Evolutionary conservation across 2,888 invertebrate species (phyloP), one percentile per base, ranked within the genome.

Genomic region (Gibbula magus): DNA sequence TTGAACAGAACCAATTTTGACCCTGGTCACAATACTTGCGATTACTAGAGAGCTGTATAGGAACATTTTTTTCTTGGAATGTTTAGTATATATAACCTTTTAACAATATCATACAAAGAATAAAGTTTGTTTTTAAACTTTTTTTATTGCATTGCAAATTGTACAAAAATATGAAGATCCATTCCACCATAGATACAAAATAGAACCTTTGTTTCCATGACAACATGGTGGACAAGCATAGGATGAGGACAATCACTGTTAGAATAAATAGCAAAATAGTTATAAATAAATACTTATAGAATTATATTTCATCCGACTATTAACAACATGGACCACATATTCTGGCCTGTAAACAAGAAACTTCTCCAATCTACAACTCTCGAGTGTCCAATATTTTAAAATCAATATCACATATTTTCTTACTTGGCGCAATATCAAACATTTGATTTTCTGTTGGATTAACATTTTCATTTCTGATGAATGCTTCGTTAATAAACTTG

Each of bases 151-250:
- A 22, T 70, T 70, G 32, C 70, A 70, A 70, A 70, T 70, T 32
- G 70, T 70, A 70, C 70, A 70, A 70, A 70, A 70, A 70, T 70
- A 70, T 70, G 70, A 70, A 70, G 61, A 35, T 70, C 70, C 70
- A 70, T 20, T 70, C 39, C 70, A 70, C 39, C 70, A 70, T 35
- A 70, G 70, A 70, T 35, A 70, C 70, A 70, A 70, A 70, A 70
- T 70, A 70, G 70, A 70, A 35, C 70, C 29, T 70, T 35, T 70
- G 39, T 70, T 70, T 70, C 70, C 32, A 70, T 70, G 70, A 39
- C 70, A 70, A 70, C 70, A 70, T 39, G 70, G 70, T 70, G 70
- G 39, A 32, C 18, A 61, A 70, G 70, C 32, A 39, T n/a, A 35
- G 16, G 35, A 10, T 39, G 20, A 70, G 20, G 70, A 70, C 70